Evolutionary conservation across 1,140 invertebrate genomes (phyloP).

Genomic region (Cherax quadricarinatus): DNA sequence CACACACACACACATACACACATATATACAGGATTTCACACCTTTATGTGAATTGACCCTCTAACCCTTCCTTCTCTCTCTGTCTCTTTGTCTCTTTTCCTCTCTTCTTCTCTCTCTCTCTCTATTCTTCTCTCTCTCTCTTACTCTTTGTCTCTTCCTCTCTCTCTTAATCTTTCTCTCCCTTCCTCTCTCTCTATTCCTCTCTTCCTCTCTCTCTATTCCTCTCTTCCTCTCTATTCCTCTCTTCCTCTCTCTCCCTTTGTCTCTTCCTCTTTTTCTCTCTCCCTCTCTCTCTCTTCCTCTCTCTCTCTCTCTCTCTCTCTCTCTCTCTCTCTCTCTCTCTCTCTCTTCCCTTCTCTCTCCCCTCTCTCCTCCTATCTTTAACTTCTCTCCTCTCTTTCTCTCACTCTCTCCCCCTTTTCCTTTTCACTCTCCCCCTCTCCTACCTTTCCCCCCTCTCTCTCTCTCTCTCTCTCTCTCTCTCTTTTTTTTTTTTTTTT

Average conservation of each 20-base stretch:
- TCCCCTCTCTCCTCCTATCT: no score
- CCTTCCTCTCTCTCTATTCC: not conserved
- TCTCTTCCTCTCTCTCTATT: not conserved
- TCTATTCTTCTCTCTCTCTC: not conserved
- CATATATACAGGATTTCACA: no score
- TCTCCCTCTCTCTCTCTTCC: not conserved
- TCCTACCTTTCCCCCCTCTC: not conserved
- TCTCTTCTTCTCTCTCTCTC: not conserved
- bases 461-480: slow-evolving; percentile 3
- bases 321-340: not conserved
- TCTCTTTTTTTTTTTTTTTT: no score
- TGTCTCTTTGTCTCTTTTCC: not conserved
- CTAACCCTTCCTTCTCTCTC: no score
- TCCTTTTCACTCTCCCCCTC: not conserved
- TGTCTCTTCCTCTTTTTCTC: not conserved
- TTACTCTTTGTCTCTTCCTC: not conserved
- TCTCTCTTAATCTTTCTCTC: not conserved
- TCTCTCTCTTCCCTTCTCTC: not conserved
- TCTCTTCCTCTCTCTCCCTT: not conserved
- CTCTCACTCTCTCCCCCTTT: no score
- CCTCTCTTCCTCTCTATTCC: not conserved
- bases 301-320: slow-evolving; percentile 2
- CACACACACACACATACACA: no score
- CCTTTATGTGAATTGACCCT: no score
- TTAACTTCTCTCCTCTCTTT: not conserved